These are phyloP conservation scores for Corythoichthys haematopterus DNA, from an alignment of 2,113 vertebrate genomes.

Conservation along the genomic window DNA sequence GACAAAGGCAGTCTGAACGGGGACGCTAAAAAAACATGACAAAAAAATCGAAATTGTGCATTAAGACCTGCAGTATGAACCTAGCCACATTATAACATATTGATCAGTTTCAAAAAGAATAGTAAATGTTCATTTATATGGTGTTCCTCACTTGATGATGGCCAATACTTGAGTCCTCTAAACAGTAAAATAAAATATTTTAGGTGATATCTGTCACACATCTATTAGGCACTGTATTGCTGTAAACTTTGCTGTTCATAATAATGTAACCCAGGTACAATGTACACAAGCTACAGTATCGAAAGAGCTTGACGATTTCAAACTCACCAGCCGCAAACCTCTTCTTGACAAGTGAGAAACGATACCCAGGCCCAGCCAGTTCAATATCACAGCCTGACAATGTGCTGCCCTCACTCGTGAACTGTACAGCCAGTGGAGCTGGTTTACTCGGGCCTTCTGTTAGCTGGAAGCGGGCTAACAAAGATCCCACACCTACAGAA, in stretches of 20 bases:
- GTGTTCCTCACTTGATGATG: background rate
- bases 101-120: background rate
- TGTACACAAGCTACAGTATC: background rate
- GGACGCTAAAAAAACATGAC: no score
- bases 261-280: no score
- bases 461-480: slow-evolving; percentile 91
- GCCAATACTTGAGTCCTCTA: background rate
- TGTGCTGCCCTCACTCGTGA: slow-evolving; percentile 96
- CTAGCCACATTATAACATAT: background rate
- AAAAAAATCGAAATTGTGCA: no score
- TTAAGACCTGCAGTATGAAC: no score
- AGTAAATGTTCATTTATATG: background rate
- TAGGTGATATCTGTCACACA: background rate
- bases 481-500: slow-evolving; percentile 83
- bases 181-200: background rate
- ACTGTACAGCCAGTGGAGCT: slow-evolving; percentile 87
- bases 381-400: slow-evolving; percentile 93
- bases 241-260: no score
- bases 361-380: slow-evolving; percentile 88
- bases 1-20: no score
- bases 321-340: slow-evolving; percentile 92
- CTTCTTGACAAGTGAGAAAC: slow-evolving; percentile 97
- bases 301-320: background rate
- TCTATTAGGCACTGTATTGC: background rate
- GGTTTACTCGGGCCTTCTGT: slow-evolving; percentile 89